Conservation (phyloP, 2,797 vertebrate species). For the Xyrichtys novacula region DNA sequence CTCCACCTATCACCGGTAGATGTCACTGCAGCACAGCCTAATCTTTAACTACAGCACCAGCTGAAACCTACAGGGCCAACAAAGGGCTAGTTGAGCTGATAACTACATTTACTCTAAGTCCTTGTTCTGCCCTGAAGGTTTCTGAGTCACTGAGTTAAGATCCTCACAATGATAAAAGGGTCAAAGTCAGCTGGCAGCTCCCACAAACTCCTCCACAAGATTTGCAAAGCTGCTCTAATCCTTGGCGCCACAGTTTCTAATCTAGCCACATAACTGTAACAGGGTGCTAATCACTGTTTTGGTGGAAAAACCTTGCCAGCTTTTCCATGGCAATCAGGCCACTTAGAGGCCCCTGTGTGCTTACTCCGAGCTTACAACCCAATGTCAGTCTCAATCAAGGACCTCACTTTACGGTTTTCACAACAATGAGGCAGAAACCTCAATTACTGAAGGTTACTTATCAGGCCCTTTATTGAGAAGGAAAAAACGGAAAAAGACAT, state of each 20-base stretch:
- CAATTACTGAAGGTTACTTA: constrained; percentile 33
- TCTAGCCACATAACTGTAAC: constrained; percentile 60
- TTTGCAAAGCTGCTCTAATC: constrained; percentile 54
- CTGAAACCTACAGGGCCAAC: not conserved
- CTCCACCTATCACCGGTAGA: constrained; percentile 63
- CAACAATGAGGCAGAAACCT: constrained; percentile 50
- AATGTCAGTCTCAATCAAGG: constrained; percentile 68
- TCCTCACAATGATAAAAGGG: constrained; percentile 18
- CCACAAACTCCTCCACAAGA: constrained; percentile 22
- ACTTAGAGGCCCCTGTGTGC: constrained; percentile 50
- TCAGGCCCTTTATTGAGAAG: constrained; percentile 4
- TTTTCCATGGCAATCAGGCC: constrained; percentile 65
- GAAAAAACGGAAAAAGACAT: not conserved
- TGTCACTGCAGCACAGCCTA: constrained; percentile 64
- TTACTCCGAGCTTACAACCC: constrained; percentile 60
- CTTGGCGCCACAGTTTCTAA: constrained; percentile 62
- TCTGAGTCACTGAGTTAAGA: constrained; percentile 11
- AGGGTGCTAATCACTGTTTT: constrained; percentile 69
- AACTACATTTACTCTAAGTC: constrained; percentile 18
- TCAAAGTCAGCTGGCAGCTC: constrained; percentile 30
- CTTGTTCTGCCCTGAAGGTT: constrained; percentile 21
- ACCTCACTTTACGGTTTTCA: constrained; percentile 40
- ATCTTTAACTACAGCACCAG: not conserved
- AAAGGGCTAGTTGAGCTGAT: constrained; percentile 18
- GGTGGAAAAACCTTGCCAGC: constrained; percentile 48